phyloP scores from a whole-genome alignment of 2,888 invertebrate genomes.

The Drosophila birchii region DNA sequence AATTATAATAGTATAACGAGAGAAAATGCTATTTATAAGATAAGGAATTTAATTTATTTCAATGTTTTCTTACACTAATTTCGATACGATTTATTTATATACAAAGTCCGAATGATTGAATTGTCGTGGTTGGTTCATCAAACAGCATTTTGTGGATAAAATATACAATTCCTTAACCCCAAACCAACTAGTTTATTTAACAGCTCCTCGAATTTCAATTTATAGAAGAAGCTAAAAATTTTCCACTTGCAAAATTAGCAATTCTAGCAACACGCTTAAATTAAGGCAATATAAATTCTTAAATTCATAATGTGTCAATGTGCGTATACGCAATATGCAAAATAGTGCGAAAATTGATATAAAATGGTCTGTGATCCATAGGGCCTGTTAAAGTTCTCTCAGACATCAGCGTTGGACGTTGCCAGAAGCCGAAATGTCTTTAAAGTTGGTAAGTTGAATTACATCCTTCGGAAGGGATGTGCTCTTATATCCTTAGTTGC shows the following conservation, averaged over 20 bases:
- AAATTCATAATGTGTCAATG: not conserved
- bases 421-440: slow-evolving; percentile 47
- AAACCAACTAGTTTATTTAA: not conserved
- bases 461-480: not conserved
- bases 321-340: not conserved
- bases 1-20: too few species aligned
- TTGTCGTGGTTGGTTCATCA: not conserved
- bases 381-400: not conserved
- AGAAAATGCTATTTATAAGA: too few species aligned
- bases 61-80: too few species aligned
- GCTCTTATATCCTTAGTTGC: not conserved
- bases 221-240: not conserved
- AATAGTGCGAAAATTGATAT: not conserved
- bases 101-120: not conserved
- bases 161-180: not conserved
- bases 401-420: not conserved
- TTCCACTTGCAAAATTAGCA: not conserved
- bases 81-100: too few species aligned
- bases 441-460: slow-evolving; percentile 60
- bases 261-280: not conserved
- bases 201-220: not conserved
- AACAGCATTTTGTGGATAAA: not conserved
- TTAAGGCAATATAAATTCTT: not conserved
- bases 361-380: not conserved
- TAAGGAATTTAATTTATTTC: too few species aligned